Evolutionary conservation across 2,888 invertebrate species (phyloP).

Genomic region (Protodeltote pygarga): DNA sequence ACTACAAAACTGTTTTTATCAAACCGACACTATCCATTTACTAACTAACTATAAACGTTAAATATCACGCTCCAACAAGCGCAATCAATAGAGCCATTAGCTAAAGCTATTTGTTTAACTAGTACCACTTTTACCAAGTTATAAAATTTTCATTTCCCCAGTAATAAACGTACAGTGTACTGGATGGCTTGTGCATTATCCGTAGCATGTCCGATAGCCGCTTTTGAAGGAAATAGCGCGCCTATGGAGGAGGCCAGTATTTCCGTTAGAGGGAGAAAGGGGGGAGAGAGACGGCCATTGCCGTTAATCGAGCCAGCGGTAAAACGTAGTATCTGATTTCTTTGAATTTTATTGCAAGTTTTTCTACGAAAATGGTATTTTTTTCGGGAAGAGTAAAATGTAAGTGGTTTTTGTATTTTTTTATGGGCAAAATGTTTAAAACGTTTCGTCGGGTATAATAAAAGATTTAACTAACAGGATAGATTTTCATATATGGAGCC

Average conservation of each 20-base stretch:
- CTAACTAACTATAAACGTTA: too few species aligned
- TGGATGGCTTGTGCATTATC: conserved; percentile 59
- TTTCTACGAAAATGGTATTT: conserved; percentile 21
- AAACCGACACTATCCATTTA: too few species aligned
- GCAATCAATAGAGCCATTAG: conserved; percentile 25
- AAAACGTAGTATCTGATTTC: conserved; percentile 70
- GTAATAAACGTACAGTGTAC: conserved; percentile 39
- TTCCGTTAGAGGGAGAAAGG: conserved; percentile 41
- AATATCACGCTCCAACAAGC: conserved; percentile 7
- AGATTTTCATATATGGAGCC: too few species aligned
- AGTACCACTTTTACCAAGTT: conserved; percentile 14
- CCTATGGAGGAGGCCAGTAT: conserved; percentile 55
- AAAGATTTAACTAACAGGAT: too few species aligned
- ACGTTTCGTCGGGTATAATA: too few species aligned
- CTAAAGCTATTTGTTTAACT: conserved; percentile 29
- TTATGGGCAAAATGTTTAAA: too few species aligned
- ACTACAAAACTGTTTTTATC: too few species aligned
- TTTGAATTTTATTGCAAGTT: conserved; percentile 56
- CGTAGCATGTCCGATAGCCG: conserved; percentile 62
- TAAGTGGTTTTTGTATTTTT: too few species aligned
- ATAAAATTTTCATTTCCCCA: conserved; percentile 34
- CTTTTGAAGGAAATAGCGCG: conserved; percentile 65
- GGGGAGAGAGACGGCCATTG: conserved; percentile 27
- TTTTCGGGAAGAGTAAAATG: too few species aligned
- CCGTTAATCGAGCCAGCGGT: conserved; percentile 50